Conservation (phyloP, 2,888 invertebrate genomes). For the Lithosia quadra region DNA sequence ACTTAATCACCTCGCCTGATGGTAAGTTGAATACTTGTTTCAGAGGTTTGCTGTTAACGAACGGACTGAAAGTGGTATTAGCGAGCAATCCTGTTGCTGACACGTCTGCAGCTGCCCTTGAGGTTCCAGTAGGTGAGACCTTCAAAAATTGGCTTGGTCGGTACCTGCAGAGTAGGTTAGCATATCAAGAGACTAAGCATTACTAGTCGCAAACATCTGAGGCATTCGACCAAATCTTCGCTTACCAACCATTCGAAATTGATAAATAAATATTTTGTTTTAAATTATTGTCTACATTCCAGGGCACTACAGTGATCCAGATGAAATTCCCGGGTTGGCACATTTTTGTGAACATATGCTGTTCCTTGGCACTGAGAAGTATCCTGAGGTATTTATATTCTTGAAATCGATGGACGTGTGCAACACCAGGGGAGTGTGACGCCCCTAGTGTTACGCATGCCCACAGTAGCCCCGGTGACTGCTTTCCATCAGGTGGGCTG, state of each 20-base stretch:
- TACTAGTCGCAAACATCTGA: too few species aligned
- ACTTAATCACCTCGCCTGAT: too few species aligned
- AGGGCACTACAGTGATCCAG: constrained; percentile 96
- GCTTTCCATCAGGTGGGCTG: too few species aligned
- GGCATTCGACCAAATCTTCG: too few species aligned
- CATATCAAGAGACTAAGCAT: too few species aligned
- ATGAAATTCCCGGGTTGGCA: constrained; percentile 95
- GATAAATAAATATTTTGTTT: constrained; percentile 35
- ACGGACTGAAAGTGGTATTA: constrained; percentile 95
- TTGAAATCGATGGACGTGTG: too few species aligned
- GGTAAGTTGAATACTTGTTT: background rate
- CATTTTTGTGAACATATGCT: constrained; percentile 99
- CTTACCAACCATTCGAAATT: too few species aligned
- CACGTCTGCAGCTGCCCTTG: constrained; percentile 96
- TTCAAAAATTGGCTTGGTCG: too few species aligned
- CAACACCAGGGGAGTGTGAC: too few species aligned
- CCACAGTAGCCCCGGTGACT: too few species aligned
- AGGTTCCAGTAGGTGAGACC: constrained; percentile 95
- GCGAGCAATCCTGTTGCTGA: constrained; percentile 97
- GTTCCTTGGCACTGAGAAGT: constrained; percentile 98
- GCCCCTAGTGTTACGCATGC: too few species aligned
- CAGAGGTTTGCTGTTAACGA: constrained; percentile 92
- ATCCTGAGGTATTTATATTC: constrained; percentile 71
- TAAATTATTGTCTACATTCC: constrained; percentile 40
- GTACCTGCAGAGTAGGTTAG: too few species aligned